These are phyloP conservation scores for Festucalex cinctus DNA, from an alignment of 2,113 vertebrate genomes.

Conservation along the genomic window DNA sequence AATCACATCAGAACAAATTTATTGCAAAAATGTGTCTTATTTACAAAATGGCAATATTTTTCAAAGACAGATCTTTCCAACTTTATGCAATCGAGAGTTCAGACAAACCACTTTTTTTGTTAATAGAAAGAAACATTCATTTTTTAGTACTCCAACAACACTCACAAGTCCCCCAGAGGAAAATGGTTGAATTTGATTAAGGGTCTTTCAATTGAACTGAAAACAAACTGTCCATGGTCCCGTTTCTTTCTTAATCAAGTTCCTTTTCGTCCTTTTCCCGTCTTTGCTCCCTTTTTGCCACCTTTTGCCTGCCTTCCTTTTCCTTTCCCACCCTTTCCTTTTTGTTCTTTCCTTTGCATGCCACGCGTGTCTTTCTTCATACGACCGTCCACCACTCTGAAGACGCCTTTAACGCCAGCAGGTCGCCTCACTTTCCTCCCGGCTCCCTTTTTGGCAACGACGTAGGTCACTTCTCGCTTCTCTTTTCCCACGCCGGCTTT, in stretches of 20 bases:
- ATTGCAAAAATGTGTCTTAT: slow-evolving; percentile 46
- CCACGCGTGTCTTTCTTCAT: slow-evolving; percentile 91
- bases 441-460: slow-evolving; percentile 86
- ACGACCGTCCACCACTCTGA: slow-evolving; percentile 89
- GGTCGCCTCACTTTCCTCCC: slow-evolving; percentile 85
- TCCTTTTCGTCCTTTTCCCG: slow-evolving; percentile 42
- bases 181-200: not conserved
- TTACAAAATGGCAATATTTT: slow-evolving; percentile 34
- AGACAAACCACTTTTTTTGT: not conserved
- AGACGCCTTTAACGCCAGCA: slow-evolving; percentile 84
- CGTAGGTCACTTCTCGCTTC: slow-evolving; percentile 88
- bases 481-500: slow-evolving; percentile 92
- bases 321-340: slow-evolving; percentile 56
- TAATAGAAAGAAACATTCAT: not conserved
- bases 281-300: slow-evolving; percentile 37
- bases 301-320: slow-evolving; percentile 36
- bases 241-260: slow-evolving; percentile 18
- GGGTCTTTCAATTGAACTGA: not conserved
- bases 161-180: not conserved
- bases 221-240: not conserved
- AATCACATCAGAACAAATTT: slow-evolving; percentile 32
- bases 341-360: slow-evolving; percentile 79
- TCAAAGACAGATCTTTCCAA: not conserved
- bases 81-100: not conserved
- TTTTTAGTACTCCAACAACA: not conserved